Percentiles rank a stretch among this genome's conserved stretches.
Conservation (phyloP, 2,888 invertebrate genomes). For the Teinopalpus imperialis region DNA sequence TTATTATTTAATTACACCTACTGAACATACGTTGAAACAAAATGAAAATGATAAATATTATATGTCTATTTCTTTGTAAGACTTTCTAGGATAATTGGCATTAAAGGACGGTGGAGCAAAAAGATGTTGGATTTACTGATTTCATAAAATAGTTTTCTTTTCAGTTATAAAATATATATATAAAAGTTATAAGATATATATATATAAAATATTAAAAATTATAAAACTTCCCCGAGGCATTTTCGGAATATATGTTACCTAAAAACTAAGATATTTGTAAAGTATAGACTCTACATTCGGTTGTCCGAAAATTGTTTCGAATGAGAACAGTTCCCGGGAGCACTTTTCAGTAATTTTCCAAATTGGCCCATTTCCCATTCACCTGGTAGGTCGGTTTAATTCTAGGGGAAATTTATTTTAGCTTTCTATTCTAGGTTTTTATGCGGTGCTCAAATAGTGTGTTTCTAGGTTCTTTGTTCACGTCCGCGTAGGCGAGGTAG, state of each 20-base stretch:
- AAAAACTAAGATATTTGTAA: neutral
- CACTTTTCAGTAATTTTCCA: conserved; percentile 11
- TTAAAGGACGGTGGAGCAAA: too few relatives aligned
- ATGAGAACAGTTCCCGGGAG: conserved; percentile 11
- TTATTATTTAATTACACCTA: too few relatives aligned
- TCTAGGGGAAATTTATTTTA: neutral
- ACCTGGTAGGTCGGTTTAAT: neutral
- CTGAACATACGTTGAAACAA: too few relatives aligned
- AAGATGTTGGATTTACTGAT: too few relatives aligned
- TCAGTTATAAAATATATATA: too few relatives aligned
- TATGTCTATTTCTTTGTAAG: too few relatives aligned
- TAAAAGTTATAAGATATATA: too few relatives aligned
- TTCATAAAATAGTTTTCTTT: too few relatives aligned
- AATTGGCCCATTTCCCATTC: conserved; percentile 7
- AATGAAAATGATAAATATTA: too few relatives aligned
- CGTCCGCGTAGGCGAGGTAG: neutral
- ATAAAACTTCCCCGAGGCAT: too few relatives aligned
- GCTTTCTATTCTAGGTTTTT: neutral
- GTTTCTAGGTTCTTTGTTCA: neutral
- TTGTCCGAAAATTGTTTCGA: conserved; percentile 3
- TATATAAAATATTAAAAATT: too few relatives aligned
- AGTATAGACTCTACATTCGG: conserved; percentile 3
- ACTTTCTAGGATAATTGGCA: too few relatives aligned
- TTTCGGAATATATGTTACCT: neutral
- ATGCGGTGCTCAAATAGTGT: neutral